Conservation (phyloP, 1,140 invertebrate genomes). For the Seison nebaliae region DNA sequence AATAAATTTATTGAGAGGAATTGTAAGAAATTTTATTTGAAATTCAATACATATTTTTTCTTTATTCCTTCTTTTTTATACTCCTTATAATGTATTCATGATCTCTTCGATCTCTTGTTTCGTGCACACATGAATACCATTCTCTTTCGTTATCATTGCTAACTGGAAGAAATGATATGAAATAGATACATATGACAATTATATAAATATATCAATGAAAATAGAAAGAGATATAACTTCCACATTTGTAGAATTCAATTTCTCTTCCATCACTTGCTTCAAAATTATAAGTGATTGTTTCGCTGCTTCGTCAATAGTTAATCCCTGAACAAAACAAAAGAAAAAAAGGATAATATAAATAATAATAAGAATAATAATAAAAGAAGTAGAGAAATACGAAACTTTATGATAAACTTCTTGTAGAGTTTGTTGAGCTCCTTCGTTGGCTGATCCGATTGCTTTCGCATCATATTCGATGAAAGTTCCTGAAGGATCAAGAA, state of each 20-base stretch:
- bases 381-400: conserved; percentile 13
- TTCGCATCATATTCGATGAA: conserved; percentile 93
- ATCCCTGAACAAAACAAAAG: conserved; percentile 51
- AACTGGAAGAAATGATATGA: not conserved
- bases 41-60: too few relatives aligned
- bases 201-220: not conserved
- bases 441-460: conserved; percentile 92
- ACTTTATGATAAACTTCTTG: conserved; percentile 60
- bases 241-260: conserved; percentile 80
- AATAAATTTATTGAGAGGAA: too few relatives aligned
- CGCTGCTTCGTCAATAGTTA: conserved; percentile 79
- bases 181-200: not conserved
- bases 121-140: conserved; percentile 5
- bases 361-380: conserved; percentile 2
- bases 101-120: conserved; percentile 12
- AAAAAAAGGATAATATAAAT: conserved; percentile 13
- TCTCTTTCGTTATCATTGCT: not conserved
- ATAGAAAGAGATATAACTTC: conserved; percentile 38
- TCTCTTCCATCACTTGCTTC: conserved; percentile 99
- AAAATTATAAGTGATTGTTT: conserved; percentile 68
- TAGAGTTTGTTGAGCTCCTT: conserved; percentile 86
- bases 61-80: too few relatives aligned
- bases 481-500: conserved; percentile 90
- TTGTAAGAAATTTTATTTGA: too few relatives aligned
- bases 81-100: too few relatives aligned